Evolutionary conservation across 2,113 vertebrate genomes (phyloP).

Genomic region (Scytalopus superciliaris): DNA sequence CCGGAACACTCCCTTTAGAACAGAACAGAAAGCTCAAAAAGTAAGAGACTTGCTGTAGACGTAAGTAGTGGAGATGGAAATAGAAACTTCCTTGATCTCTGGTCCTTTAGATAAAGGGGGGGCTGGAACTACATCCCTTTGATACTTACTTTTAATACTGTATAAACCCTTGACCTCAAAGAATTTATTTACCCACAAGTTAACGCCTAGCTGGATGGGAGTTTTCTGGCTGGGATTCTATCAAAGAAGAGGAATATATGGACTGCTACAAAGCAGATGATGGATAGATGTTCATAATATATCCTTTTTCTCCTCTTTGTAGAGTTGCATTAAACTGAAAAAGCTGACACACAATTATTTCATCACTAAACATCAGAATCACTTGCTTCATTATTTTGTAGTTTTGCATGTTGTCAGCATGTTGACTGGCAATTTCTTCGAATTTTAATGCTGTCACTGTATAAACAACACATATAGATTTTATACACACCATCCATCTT

Average conservation of each 20-base stretch:
- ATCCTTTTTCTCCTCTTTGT: background rate
- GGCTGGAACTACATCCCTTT: background rate
- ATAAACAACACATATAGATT: background rate
- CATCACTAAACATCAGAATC: background rate
- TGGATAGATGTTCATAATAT: background rate
- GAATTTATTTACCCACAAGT: background rate
- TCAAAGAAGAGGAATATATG: background rate
- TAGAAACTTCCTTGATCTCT: background rate
- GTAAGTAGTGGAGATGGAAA: background rate
- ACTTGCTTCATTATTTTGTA: background rate
- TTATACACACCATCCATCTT: conserved; percentile 22
- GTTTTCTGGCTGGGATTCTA: background rate
- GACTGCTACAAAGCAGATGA: background rate
- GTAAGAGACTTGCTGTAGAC: background rate
- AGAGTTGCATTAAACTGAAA: background rate
- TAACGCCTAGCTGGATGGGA: background rate
- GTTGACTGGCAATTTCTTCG: conserved; percentile 22
- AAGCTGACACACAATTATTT: background rate
- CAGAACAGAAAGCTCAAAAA: background rate
- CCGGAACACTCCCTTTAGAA: background rate
- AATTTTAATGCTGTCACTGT: conserved; percentile 11
- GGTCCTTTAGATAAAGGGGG: background rate
- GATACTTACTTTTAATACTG: background rate
- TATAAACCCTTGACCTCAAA: background rate
- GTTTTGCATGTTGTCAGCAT: conserved; percentile 26